phyloP scores from a whole-genome alignment of 2,113 vertebrate species.

The Stigmatopora nigra region DNA sequence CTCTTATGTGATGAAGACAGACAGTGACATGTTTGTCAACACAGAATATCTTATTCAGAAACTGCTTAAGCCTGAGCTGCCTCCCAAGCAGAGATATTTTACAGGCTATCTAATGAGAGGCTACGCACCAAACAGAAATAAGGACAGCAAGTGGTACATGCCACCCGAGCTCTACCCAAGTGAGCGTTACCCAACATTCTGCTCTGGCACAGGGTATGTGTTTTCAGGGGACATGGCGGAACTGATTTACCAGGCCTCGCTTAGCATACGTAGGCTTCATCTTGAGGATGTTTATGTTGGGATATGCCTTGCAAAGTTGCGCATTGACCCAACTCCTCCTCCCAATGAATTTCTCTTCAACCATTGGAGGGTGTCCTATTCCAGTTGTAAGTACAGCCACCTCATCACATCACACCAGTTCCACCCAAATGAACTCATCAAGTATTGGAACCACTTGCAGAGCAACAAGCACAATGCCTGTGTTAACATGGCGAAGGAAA shows the following conservation, averaged over 20 bases:
- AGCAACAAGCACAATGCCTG: slow-evolving; percentile 98
- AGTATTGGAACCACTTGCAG: slow-evolving; percentile 97
- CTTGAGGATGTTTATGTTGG: slow-evolving; percentile 97
- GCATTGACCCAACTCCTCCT: slow-evolving; percentile 87
- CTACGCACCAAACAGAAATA: slow-evolving; percentile 91
- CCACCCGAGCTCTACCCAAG: slow-evolving; percentile 91
- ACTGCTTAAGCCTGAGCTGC: slow-evolving; percentile 85
- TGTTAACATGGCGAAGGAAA: slow-evolving; percentile 85
- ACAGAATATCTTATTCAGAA: slow-evolving; percentile 95
- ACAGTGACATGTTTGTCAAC: slow-evolving; percentile 99
- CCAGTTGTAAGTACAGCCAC: slow-evolving; percentile 97
- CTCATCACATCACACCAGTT: slow-evolving; percentile 98
- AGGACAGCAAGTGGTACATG: slow-evolving; percentile 98
- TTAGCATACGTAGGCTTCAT: slow-evolving; percentile 88
- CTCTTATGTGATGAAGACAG: slow-evolving; percentile 94
- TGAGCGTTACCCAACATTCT: slow-evolving; percentile 94
- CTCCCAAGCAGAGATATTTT: slow-evolving; percentile 83
- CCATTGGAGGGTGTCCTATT: slow-evolving; percentile 94
- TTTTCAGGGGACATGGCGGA: slow-evolving; percentile 95
- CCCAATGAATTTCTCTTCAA: slow-evolving; percentile 97
- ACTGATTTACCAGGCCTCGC: slow-evolving; percentile 89
- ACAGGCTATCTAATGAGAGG: slow-evolving; percentile 95
- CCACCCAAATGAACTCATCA: slow-evolving; percentile 88
- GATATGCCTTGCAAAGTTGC: slow-evolving; percentile 91
- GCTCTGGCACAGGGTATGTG: slow-evolving; percentile 94